phyloP scores from a whole-genome alignment of 2,888 invertebrate species.

The Gonocerus acuteangulatus region DNA sequence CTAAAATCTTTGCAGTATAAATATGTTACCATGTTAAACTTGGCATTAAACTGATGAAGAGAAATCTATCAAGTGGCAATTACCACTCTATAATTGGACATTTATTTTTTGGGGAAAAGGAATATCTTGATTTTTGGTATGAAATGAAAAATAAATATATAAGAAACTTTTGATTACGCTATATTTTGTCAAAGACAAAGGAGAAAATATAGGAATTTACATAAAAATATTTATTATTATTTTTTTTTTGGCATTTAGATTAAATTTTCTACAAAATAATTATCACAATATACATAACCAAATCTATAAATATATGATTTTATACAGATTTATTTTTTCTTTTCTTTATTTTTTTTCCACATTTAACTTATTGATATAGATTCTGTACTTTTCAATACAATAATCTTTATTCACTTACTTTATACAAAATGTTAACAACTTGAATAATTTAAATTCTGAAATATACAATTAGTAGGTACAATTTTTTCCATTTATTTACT shows the following conservation, averaged over 20 bases:
- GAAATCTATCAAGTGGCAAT: no score
- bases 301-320: slow-evolving; percentile 11
- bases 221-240: slow-evolving; percentile 18
- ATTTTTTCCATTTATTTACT: background rate
- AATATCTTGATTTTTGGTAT: no score
- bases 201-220: slow-evolving; percentile 26
- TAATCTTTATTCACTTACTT: background rate
- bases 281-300: slow-evolving; percentile 24
- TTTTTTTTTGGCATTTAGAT: slow-evolving; percentile 19
- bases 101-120: no score
- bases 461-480: slow-evolving; percentile 1
- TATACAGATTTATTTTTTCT: background rate
- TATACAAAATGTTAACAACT: slow-evolving; percentile 11
- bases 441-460: slow-evolving; percentile 18
- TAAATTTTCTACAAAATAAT: slow-evolving; percentile 22
- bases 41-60: no score
- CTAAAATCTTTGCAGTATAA: no score
- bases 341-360: background rate
- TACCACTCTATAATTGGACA: no score
- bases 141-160: no score
- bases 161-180: background rate
- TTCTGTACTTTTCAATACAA: background rate
- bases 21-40: no score
- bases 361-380: slow-evolving; percentile 16
- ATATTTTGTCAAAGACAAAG: slow-evolving; percentile 6